Evolutionary conservation across 2,888 invertebrate genomes (phyloP), one percentile per base, ranked within the genome.

Genomic region (Erebia ligea): DNA sequence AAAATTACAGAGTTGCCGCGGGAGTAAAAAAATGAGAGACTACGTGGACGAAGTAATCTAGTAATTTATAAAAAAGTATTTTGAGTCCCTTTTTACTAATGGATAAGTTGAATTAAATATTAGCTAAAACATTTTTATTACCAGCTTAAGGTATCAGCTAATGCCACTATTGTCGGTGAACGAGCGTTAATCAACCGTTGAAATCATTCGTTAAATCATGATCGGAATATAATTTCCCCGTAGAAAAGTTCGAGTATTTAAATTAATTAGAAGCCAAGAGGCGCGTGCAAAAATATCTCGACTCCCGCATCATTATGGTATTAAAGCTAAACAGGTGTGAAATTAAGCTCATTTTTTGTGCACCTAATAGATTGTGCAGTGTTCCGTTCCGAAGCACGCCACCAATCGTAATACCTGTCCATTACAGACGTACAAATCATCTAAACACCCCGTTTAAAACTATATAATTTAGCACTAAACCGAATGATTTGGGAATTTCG

Each of bases 401-500:
- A 86, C 85, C 88, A 89, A 10, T 86, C 82, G 86, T 88, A 91
- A 91, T 86, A 86, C 82, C 85, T 82, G 76, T 78, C 84, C 81
- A 91, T 89, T 87, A 91, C 81, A 81, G 82, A 84, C 85, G 81
- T 85, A 87, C 88, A 85, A 85, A 88, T 87, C 88, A 84, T 85
- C 88, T 91, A 92, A 92, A 91, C 90, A 88, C 80, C 81, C 80
- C 86, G 84, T 88, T 90, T 89, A 88, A 88, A 91, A 90, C 83
- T 88, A 89, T 89, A 90, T 92, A 93, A 93, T 93, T 92, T 92
- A 74, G 91, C 92, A 91, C 91, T 92, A 91, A 92, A 91, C 87
- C 86, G 87, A 84, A 89, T 90, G 91, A 93, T 92, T 91, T 87
- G 84, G 84, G 83, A 85, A 84, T 90, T 90, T 88, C 85, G 79